A percentile compares a stretch with the other conserved stretches of the same genome.
Evolutionary conservation across 2,888 invertebrate genomes (phyloP).

Genomic region (Meloe dianella): DNA sequence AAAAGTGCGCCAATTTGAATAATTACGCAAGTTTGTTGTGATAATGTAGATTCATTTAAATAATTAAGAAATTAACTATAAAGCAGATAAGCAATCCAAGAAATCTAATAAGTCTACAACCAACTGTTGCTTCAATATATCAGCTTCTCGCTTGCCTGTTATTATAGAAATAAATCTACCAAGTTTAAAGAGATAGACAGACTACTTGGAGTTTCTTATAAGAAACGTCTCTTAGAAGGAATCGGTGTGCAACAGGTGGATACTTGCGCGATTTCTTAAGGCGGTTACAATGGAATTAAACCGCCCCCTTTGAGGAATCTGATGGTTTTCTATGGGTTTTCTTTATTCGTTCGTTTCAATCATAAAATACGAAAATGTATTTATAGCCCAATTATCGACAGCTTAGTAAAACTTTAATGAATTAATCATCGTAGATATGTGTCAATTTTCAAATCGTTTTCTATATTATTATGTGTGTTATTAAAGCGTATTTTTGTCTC

Average conservation of each 20-base stretch:
- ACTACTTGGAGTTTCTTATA: conserved; percentile 24
- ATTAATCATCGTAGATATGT: conserved; percentile 8
- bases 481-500: conserved; percentile 43
- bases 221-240: conserved; percentile 38
- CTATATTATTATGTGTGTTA: conserved; percentile 33
- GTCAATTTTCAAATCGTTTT: conserved; percentile 35
- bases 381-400: not conserved
- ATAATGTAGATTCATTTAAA: conserved; percentile 19
- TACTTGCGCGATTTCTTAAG: conserved; percentile 44
- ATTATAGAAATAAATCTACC: not conserved
- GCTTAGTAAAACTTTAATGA: not conserved
- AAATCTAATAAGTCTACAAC: conserved; percentile 26
- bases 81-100: conserved; percentile 19
- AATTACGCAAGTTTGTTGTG: conserved; percentile 16
- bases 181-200: conserved; percentile 13
- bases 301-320: conserved; percentile 8
- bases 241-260: conserved; percentile 44
- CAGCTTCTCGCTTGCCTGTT: not conserved
- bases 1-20: not conserved
- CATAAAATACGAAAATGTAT: not conserved
- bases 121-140: conserved; percentile 30
- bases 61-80: conserved; percentile 19
- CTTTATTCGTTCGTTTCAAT: not conserved
- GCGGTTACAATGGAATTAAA: conserved; percentile 8
- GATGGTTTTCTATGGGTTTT: not conserved